Conservation (phyloP, 2,113 vertebrate genomes). For the Etheostoma spectabile region DNA sequence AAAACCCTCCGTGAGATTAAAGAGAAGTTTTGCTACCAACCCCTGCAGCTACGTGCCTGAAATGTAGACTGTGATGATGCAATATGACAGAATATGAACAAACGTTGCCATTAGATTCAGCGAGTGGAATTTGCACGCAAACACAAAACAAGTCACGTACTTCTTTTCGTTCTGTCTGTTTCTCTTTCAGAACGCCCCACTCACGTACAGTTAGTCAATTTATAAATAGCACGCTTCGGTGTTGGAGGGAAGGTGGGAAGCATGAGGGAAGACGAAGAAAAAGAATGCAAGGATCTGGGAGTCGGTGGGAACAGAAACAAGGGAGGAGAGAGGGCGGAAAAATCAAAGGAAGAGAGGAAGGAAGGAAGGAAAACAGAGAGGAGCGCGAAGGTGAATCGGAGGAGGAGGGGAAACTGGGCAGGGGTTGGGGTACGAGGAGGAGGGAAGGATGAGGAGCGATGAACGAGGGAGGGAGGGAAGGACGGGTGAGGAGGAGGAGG, state of each 20-base stretch:
- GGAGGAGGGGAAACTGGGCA: neutral
- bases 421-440: neutral
- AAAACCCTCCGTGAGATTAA: neutral
- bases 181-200: neutral
- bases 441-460: neutral
- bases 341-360: neutral
- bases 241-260: conserved; percentile 44
- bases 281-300: conserved; percentile 9
- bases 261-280: conserved; percentile 4
- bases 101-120: conserved; percentile 3
- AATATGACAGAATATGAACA: neutral
- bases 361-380: conserved; percentile 1
- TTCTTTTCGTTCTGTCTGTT: neutral
- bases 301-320: neutral
- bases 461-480: neutral
- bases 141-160: neutral
- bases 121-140: neutral
- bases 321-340: neutral
- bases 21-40: conserved; percentile 11
- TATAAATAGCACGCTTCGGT: conserved; percentile 48
- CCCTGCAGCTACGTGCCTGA: neutral
- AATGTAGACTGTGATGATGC: neutral
- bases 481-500: conserved; percentile 13
- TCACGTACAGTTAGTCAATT: conserved; percentile 7
- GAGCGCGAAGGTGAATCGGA: neutral